Base-by-base conservation (phyloP, 2,797 vertebrate species). In the Anas bahamensis region DNA sequence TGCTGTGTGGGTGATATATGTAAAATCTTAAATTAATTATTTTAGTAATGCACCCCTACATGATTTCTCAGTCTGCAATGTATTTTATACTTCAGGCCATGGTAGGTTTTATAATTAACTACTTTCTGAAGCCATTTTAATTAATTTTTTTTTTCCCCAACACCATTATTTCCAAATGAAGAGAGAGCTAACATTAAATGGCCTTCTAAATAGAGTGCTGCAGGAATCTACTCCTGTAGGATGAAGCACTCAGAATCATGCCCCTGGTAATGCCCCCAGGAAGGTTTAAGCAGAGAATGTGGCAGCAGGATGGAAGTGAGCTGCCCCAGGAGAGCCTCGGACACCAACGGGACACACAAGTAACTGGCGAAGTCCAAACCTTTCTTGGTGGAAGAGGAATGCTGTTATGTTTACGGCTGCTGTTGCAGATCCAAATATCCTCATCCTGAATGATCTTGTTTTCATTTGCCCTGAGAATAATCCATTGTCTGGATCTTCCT, bases 1-100 rank as follows among this genome's bases (percentile, higher is more conserved):
- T 95, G 87, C 91, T 94, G 86, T 81, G 89, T 93, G 92, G 87
- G 79, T 93, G 91, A 95, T 90, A 68, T 55, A 95, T 87, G 80
- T 83, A 94, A 94, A 95, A 93, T 86, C 84, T 83, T 44, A 82
- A 86, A 92, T 96, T 89, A 96, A 95, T 96, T 95, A 94, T 95
- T 95, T 96, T 86, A 89, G 80, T 94, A 94, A 93, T 89, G 85
- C 61, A 92, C 71, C 85, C 94, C 74, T 92, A 91, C 83, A 7
- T 37, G 89, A 91, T 95, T 97, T 89, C 86, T 81, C 94, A 93
- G 78, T 52, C 77, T 74, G 52, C 70, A 76, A 75, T 61, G 82
- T 59, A 86, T 95, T 94, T 90, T 84, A 73, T 66, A 96, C 89
- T 96, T 81, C 94, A 95, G 92, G 85, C 85, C 80, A 95, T 64